Evolutionary conservation across 2,888 invertebrate species (phyloP), one percentile per base, ranked within the genome.

Genomic region (Sepioteuthis lessoniana): DNA sequence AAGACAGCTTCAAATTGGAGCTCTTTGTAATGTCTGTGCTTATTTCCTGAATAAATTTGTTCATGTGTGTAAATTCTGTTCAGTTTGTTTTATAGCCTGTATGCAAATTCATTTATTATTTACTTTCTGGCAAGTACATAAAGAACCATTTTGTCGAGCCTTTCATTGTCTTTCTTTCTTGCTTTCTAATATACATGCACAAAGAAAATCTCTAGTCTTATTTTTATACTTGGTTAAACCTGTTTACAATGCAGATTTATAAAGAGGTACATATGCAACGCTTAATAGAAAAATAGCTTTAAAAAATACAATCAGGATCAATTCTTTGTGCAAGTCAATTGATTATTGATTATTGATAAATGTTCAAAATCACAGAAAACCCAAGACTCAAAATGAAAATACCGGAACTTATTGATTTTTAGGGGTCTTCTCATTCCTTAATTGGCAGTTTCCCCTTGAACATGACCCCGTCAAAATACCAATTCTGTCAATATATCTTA

Each of bases 401-500:
- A 19, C 76, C 76, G n/a, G 60, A 60, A 60, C 60, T 60, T 31
- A n/a, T 76, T 76, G 76, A 76, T n/a, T 76, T 76, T 76, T 13
- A 76, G n/a, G 76, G 76, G 76, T n/a, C 13, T 31, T n/a, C 76
- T 76, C n/a, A 76, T 76, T 76, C 13, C 10, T n/a, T n/a, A n/a
- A 76, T 76, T 76, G 76, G 31, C 13, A 0, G 1, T n/a, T 10
- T n/a, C 19, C n/a, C 31, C 10, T 7, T 10, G 16, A 76, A 76
- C n/a, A 19, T n/a, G 31, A 76, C 76, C 76, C 76, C 13, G 76
- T n/a, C n/a, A 76, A 76, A n/a, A 76, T 76, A 76, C 76, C n/a
- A n/a, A n/a, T 76, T n/a, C 76, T 76, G 76, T 76, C 76, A 76
- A 76, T 76, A 76, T 16, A n/a, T 76, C n/a, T 76, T n/a, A n/a